Percentiles rank a stretch among this genome's conserved stretches.
These are phyloP conservation scores for Onychomys torridus DNA, from an alignment of 2,797 vertebrate species.

Conservation along the genomic window DNA sequence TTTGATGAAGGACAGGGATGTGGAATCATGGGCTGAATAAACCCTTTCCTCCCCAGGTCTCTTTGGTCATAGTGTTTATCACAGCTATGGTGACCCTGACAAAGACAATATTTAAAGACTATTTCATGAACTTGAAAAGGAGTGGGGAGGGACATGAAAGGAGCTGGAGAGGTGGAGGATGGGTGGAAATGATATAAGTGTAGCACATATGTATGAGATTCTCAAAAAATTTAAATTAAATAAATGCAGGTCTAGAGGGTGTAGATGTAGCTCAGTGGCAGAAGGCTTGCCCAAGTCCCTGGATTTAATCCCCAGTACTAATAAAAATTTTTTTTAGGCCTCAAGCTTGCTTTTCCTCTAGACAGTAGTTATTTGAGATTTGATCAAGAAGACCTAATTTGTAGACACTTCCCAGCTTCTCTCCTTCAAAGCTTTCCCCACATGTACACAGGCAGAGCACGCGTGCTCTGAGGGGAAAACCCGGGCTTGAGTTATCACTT, in stretches of 20 bases:
- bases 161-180: not conserved
- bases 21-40: not conserved
- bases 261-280: not conserved
- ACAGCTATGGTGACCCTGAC: not conserved
- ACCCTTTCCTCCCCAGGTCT: not conserved
- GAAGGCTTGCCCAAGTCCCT: not conserved
- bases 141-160: too few species aligned
- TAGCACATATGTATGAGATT: not conserved
- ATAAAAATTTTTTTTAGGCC: not conserved
- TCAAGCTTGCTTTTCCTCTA: slow-evolving; percentile 39
- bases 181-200: not conserved
- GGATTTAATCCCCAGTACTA: not conserved
- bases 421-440: not conserved
- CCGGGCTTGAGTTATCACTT: slow-evolving; percentile 43
- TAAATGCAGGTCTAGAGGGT: not conserved
- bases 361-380: slow-evolving; percentile 46
- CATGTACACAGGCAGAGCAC: not conserved
- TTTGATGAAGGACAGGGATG: not conserved
- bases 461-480: slow-evolving; percentile 53
- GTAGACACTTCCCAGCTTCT: slow-evolving; percentile 14
- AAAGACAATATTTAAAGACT: not conserved
- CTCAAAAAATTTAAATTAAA: not conserved
- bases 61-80: not conserved
- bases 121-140: not conserved
- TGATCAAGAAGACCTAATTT: slow-evolving; percentile 56